Evolutionary conservation across 1,140 invertebrate genomes (phyloP).

Genomic region (Araneus ventricosus): DNA sequence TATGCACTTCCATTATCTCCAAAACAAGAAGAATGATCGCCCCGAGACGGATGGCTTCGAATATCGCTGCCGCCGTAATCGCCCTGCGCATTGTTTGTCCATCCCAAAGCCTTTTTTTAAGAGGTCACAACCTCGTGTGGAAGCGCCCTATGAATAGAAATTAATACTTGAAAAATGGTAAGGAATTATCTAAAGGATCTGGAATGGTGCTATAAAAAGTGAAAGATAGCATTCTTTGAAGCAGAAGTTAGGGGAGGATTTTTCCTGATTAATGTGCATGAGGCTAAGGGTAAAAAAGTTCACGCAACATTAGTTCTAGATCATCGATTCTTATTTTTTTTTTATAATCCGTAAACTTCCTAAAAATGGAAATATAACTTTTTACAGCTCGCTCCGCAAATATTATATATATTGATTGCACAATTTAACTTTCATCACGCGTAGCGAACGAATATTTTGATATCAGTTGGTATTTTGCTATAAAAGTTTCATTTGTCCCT

Average conservation of each 20-base stretch:
- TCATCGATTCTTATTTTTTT: too few relatives aligned
- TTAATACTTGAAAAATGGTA: background rate
- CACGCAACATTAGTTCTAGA: too few relatives aligned
- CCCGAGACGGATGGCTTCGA: conserved; percentile 2
- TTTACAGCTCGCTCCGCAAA: too few relatives aligned
- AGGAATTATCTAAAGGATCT: background rate
- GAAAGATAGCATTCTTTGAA: background rate
- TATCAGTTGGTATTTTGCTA: too few relatives aligned
- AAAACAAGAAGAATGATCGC: conserved; percentile 11
- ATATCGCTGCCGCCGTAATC: background rate
- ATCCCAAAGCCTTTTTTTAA: background rate
- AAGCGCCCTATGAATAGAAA: conserved; percentile 1
- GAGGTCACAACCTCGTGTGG: background rate
- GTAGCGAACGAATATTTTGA: too few relatives aligned
- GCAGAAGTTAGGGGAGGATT: background rate
- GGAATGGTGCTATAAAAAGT: background rate
- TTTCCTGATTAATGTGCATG: too few relatives aligned
- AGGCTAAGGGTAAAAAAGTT: too few relatives aligned
- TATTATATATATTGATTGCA: too few relatives aligned
- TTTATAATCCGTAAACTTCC: too few relatives aligned
- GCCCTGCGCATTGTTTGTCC: background rate
- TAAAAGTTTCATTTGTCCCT: too few relatives aligned
- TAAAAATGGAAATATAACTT: too few relatives aligned
- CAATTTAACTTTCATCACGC: too few relatives aligned
- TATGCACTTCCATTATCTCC: conserved; percentile 21